Conservation (phyloP, 2,113 vertebrate genomes). For the Oryzias javanicus region DNA sequence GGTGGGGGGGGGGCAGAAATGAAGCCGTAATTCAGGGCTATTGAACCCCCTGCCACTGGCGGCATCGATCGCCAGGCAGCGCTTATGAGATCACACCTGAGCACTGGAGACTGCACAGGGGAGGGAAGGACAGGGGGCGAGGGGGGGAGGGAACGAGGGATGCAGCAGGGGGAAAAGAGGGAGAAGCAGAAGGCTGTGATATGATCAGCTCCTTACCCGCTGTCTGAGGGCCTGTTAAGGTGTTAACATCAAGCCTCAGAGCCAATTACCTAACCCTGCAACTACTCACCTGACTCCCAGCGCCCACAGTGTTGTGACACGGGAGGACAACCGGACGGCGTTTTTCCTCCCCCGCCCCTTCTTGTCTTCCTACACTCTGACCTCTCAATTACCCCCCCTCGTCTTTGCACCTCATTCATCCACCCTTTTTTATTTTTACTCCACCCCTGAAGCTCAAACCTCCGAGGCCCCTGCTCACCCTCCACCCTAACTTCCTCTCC, state of each 20-base stretch:
- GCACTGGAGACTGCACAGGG: conserved; percentile 77
- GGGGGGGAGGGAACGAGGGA: not conserved
- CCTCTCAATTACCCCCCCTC: conserved; percentile 65
- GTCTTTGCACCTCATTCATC: conserved; percentile 21
- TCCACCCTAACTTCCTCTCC: conserved; percentile 29
- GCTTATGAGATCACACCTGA: conserved; percentile 91
- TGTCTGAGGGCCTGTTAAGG: conserved; percentile 83
- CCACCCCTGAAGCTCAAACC: conserved; percentile 23
- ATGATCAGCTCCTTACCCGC: conserved; percentile 86
- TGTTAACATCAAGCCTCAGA: conserved; percentile 76
- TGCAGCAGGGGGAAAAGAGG: conserved; percentile 9
- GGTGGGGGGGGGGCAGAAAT: conserved; percentile 78
- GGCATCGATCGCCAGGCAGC: conserved; percentile 89
- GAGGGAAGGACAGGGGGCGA: conserved; percentile 13
- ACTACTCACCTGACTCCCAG: conserved; percentile 26
- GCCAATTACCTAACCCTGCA: conserved; percentile 77
- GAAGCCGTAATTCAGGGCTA: conserved; percentile 97
- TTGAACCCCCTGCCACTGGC: conserved; percentile 90
- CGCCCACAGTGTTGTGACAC: conserved; percentile 32
- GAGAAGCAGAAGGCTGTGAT: conserved; percentile 79
- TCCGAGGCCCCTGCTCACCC: conserved; percentile 15
- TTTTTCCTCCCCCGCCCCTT: conserved; percentile 13
- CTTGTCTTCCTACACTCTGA: conserved; percentile 38
- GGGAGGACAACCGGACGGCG: conserved; percentile 38
- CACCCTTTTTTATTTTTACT: conserved; percentile 21